These are phyloP conservation scores for Idaea dimidiata DNA, from an alignment of 2,888 invertebrate genomes.

Conservation along the genomic window DNA sequence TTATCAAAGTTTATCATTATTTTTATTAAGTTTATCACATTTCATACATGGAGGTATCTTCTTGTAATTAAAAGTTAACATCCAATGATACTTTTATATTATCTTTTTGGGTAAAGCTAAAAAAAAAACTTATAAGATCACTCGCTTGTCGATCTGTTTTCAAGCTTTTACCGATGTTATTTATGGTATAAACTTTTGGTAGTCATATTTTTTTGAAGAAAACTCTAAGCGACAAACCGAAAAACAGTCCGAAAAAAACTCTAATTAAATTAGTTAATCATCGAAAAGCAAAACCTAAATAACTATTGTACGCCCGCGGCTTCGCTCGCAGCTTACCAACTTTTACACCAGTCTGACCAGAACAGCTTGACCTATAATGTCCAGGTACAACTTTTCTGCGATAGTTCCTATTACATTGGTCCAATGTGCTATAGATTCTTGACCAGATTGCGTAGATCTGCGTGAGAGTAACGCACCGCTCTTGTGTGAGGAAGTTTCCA, in stretches of 20 bases:
- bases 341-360: conserved; percentile 31
- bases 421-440: conserved; percentile 37
- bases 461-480: conserved; percentile 3
- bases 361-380: conserved; percentile 26
- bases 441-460: conserved; percentile 38
- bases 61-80: no score
- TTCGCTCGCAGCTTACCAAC: conserved; percentile 28
- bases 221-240: background rate
- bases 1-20: conserved; percentile 4
- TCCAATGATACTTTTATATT: no score
- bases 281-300: conserved; percentile 18
- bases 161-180: no score
- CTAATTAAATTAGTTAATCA: conserved; percentile 32
- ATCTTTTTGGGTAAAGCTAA: no score
- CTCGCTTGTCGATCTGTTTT: no score
- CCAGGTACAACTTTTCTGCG: conserved; percentile 24
- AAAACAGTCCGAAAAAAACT: conserved; percentile 11
- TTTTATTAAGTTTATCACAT: background rate
- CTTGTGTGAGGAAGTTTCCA: background rate
- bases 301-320: conserved; percentile 36
- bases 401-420: conserved; percentile 48
- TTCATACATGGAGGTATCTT: background rate
- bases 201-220: no score
- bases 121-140: no score
- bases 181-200: no score